Conservation (phyloP, 2,797 vertebrate genomes). For the Synaphobranchus kaupii region DNA sequence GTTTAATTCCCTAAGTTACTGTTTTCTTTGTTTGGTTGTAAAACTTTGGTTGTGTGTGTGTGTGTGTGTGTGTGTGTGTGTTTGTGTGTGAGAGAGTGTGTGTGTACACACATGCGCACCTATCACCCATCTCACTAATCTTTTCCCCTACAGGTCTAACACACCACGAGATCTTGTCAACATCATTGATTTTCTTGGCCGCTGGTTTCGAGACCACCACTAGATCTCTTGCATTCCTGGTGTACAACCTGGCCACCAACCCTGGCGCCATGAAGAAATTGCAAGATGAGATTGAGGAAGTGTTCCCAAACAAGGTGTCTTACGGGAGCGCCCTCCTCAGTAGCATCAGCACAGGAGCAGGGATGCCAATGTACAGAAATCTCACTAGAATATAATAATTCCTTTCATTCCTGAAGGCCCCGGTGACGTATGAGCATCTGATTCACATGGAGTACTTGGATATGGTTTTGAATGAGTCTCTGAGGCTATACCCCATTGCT, state of each 20-base stretch:
- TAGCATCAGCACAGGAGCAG: not conserved
- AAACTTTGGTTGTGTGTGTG: not conserved
- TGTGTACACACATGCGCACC: not conserved
- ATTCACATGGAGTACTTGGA: conserved; percentile 79
- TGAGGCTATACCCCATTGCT: conserved; percentile 63
- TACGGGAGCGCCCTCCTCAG: not conserved
- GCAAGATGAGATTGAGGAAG: conserved; percentile 66
- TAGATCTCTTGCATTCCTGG: conserved; percentile 54
- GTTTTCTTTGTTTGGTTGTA: not conserved
- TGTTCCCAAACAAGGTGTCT: conserved; percentile 58
- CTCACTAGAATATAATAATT: not conserved
- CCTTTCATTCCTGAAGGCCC: conserved; percentile 52
- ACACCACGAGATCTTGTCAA: conserved; percentile 75
- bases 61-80: not conserved
- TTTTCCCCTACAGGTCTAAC: conserved; percentile 66
- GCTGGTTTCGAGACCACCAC: conserved; percentile 74
- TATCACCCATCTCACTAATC: not conserved
- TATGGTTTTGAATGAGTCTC: conserved; percentile 67
- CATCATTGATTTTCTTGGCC: conserved; percentile 71
- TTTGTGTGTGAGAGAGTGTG: not conserved
- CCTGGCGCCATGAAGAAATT: conserved; percentile 64
- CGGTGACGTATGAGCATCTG: conserved; percentile 61
- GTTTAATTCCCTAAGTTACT: not conserved
- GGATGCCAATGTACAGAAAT: not conserved
- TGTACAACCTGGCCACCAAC: conserved; percentile 70